A percentile compares a stretch with the other conserved stretches of the same genome.
Evolutionary conservation across 2,113 vertebrate species (phyloP).

Genomic region (Ptilonorhynchus violaceus): DNA sequence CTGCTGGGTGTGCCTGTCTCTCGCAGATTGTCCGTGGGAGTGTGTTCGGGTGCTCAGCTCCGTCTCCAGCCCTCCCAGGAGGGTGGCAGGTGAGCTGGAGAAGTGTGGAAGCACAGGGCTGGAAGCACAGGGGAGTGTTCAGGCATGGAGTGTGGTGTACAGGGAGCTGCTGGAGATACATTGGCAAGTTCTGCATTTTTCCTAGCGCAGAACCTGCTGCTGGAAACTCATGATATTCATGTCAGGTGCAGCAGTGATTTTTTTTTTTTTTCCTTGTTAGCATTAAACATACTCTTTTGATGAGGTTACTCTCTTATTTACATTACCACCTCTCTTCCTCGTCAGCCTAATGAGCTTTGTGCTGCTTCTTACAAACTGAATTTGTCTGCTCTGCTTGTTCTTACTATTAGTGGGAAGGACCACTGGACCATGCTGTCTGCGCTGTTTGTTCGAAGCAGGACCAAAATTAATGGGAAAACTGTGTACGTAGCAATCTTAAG

Average conservation of each 20-base stretch:
- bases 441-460: not conserved
- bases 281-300: not conserved
- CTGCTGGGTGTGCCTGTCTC: not conserved
- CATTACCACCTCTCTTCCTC: not conserved
- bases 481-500: not conserved
- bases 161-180: not conserved
- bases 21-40: not conserved
- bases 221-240: not conserved
- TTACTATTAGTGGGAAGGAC: not conserved
- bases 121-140: not conserved
- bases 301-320: not conserved
- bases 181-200: not conserved
- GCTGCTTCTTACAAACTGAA: not conserved
- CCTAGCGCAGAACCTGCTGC: not conserved
- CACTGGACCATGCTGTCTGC: not conserved
- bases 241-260: not conserved
- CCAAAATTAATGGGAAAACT: not conserved
- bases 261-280: not conserved
- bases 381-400: not conserved
- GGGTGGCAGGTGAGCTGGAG: not conserved
- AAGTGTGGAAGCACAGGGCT: not conserved
- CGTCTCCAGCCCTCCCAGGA: not conserved
- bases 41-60: not conserved
- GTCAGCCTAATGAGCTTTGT: not conserved
- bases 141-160: accelerated